These are phyloP conservation scores for Micrasema minimum DNA, from an alignment of 1,140 invertebrate genomes.

Conservation along the genomic window DNA sequence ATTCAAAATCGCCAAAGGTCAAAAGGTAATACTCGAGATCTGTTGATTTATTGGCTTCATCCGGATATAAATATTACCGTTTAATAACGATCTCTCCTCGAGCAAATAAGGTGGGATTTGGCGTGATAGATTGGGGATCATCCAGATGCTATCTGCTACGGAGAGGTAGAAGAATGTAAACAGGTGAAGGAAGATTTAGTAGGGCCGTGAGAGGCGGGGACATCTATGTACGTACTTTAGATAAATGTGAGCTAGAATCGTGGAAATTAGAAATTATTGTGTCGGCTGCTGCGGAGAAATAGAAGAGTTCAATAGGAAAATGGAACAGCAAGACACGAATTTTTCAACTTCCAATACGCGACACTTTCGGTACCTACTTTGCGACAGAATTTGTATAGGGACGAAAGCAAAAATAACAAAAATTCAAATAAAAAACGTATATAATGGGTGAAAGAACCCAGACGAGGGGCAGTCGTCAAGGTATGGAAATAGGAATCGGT, in stretches of 20 bases:
- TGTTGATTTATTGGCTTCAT: constrained; percentile 45
- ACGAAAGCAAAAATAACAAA: no score
- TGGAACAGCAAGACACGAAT: no score
- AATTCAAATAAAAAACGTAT: no score
- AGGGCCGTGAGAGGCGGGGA: constrained; percentile 30
- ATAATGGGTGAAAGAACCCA: no score
- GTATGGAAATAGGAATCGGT: no score
- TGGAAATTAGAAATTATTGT: constrained; percentile 33
- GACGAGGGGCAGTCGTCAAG: no score
- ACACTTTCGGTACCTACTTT: no score
- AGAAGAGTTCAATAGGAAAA: no score
- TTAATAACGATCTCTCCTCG: constrained; percentile 51
- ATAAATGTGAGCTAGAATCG: constrained; percentile 23
- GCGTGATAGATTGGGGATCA: constrained; percentile 48
- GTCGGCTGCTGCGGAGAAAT: no score
- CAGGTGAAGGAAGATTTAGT: constrained; percentile 18
- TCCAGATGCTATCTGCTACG: constrained; percentile 24
- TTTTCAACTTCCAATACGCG: no score
- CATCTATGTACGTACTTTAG: constrained; percentile 11
- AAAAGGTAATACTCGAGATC: constrained; percentile 19
- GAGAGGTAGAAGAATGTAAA: not conserved
- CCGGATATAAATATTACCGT: constrained; percentile 50
- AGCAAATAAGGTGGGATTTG: constrained; percentile 52
- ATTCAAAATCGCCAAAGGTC: constrained; percentile 32
- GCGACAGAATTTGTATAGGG: no score